These are phyloP conservation scores for Proteles cristata DNA, from an alignment of 2,113 vertebrate genomes.

Conservation along the genomic window DNA sequence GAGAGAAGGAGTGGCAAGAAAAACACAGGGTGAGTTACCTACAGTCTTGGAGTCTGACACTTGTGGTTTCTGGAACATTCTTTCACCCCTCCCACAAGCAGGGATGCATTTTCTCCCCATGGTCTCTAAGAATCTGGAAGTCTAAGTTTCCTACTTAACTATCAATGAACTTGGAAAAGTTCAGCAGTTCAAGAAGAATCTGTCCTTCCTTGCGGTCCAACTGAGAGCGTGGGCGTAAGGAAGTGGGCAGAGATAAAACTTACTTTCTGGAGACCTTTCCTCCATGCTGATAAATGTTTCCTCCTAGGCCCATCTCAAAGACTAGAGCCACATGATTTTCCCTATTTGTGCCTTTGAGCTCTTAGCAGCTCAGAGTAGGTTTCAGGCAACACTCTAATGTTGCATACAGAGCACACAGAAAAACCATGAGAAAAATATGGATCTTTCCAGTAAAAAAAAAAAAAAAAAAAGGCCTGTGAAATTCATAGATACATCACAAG, in stretches of 20 bases:
- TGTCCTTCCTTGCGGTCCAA: background rate
- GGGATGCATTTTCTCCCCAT: background rate
- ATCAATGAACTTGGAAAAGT: background rate
- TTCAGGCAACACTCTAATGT: fast-evolving
- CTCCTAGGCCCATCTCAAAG: too few relatives aligned
- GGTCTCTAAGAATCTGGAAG: background rate
- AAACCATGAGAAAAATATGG: background rate
- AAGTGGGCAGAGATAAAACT: fast-evolving
- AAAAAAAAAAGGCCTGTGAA: background rate
- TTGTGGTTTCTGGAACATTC: background rate
- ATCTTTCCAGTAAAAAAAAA: background rate
- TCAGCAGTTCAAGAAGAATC: background rate
- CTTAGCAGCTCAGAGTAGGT: fast-evolving
- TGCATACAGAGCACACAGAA: background rate
- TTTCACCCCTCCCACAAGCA: background rate
- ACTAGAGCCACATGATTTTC: background rate
- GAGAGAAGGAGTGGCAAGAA: fast-evolving
- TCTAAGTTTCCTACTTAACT: background rate
- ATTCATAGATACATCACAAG: background rate
- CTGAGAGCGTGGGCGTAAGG: fast-evolving
- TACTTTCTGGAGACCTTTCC: background rate
- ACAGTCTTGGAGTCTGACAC: background rate
- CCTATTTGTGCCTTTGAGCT: fast-evolving
- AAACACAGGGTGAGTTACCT: background rate
- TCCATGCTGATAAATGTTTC: fast-evolving